Conservation (phyloP, 1,140 invertebrate species). For the Ostrea denselamellosa region DNA sequence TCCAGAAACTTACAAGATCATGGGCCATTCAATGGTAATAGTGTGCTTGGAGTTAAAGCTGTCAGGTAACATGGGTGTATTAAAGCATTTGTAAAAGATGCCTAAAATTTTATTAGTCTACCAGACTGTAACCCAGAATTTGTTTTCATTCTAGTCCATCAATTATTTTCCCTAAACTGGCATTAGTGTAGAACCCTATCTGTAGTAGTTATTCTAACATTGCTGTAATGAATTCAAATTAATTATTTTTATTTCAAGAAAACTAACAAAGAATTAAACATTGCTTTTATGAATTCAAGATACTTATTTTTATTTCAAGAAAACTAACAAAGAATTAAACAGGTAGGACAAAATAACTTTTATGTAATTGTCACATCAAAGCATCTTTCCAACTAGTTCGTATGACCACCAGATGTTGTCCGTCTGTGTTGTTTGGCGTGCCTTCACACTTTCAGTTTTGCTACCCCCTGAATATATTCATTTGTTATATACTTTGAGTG, state of each 20-base stretch:
- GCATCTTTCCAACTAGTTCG: background rate
- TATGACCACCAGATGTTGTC: conserved; percentile 8
- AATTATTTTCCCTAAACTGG: too few species aligned
- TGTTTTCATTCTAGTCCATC: too few species aligned
- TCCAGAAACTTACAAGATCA: too few species aligned
- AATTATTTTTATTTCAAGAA: conserved; percentile 25
- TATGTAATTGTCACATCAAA: conserved; percentile 24
- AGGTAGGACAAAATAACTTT: background rate
- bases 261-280: conserved; percentile 14
- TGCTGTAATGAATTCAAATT: too few species aligned
- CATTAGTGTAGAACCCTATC: too few species aligned
- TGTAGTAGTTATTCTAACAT: background rate
- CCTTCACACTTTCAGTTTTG: background rate
- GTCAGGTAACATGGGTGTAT: too few species aligned
- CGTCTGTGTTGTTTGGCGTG: conserved; percentile 8
- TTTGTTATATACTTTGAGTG: background rate
- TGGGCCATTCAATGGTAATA: too few species aligned
- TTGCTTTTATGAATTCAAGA: too few species aligned
- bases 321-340: conserved; percentile 23
- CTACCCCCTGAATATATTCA: background rate
- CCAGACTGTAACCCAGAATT: too few species aligned
- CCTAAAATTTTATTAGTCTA: too few species aligned
- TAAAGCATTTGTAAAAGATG: too few species aligned
- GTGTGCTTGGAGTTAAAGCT: too few species aligned
- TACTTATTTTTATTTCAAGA: conserved; percentile 13